Conservation (phyloP, 2,113 vertebrate species). For the Pelecanoides urinatrix region DNA sequence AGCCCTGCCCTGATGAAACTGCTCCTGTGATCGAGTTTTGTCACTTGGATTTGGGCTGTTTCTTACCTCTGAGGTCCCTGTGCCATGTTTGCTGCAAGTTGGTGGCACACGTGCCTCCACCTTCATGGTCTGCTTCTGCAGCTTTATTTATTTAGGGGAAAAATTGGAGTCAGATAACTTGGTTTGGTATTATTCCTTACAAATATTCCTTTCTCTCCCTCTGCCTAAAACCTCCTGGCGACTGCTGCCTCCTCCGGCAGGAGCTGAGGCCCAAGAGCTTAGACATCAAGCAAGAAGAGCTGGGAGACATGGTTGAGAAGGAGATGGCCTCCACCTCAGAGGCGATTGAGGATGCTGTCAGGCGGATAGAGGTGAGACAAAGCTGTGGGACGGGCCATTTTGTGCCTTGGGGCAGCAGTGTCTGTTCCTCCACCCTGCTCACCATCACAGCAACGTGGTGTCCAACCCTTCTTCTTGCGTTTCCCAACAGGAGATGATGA, state of each 20-base stretch:
- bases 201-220: not conserved
- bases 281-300: conserved; percentile 90
- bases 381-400: not conserved
- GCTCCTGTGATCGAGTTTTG: not conserved
- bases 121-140: not conserved
- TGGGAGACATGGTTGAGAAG: conserved; percentile 96
- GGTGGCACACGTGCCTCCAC: not conserved
- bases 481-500: conserved; percentile 91
- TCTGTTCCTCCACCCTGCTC: not conserved
- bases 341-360: conserved; percentile 92
- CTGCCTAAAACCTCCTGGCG: not conserved
- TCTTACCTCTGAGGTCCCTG: not conserved
- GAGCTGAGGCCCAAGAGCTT: conserved; percentile 90
- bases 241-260: conserved; percentile 49
- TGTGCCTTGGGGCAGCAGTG: not conserved
- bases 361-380: conserved; percentile 86
- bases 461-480: not conserved
- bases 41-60: not conserved
- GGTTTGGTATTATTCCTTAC: not conserved
- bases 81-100: not conserved
- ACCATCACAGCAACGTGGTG: rapidly evolving
- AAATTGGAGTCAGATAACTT: rapidly evolving
- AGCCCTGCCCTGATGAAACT: not conserved
- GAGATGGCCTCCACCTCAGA: conserved; percentile 94
- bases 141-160: not conserved